phyloP scores from a whole-genome alignment of 2,888 invertebrate species.

The Gisinianus flammeolus region DNA sequence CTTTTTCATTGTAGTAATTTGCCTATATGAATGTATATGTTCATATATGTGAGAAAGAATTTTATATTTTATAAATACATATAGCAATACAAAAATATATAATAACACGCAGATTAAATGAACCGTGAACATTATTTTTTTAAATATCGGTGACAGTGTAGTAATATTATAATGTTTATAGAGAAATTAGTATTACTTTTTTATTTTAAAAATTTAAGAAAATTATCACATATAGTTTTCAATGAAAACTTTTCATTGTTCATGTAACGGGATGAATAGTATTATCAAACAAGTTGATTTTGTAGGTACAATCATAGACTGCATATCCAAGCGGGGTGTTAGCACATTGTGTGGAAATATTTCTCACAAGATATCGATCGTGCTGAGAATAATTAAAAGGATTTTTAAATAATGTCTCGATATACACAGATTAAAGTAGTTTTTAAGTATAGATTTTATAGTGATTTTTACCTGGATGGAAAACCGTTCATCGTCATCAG shows the following conservation, averaged over 20 bases:
- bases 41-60: too few species aligned
- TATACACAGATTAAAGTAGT: too few species aligned
- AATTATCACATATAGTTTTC: background rate
- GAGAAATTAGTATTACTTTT: background rate
- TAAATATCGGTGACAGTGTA: too few species aligned
- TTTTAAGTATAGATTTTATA: background rate
- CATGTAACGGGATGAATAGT: conserved; percentile 27
- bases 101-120: too few species aligned
- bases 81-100: background rate
- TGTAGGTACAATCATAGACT: conserved; percentile 54
- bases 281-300: conserved; percentile 43
- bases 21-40: background rate
- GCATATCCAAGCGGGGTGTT: conserved; percentile 55
- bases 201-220: background rate
- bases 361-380: conserved; percentile 53
- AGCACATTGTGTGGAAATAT: conserved; percentile 57
- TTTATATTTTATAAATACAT: background rate
- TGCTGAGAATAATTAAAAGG: conserved; percentile 44
- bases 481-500: conserved; percentile 65
- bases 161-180: background rate
- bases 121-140: too few species aligned
- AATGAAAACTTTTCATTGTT: background rate
- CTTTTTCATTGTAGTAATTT: background rate
- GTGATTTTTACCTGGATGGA: conserved; percentile 61
- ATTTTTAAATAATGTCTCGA: background rate